These are phyloP conservation scores for Magallana nippona DNA, from an alignment of 2,888 invertebrate genomes.

Conservation along the genomic window DNA sequence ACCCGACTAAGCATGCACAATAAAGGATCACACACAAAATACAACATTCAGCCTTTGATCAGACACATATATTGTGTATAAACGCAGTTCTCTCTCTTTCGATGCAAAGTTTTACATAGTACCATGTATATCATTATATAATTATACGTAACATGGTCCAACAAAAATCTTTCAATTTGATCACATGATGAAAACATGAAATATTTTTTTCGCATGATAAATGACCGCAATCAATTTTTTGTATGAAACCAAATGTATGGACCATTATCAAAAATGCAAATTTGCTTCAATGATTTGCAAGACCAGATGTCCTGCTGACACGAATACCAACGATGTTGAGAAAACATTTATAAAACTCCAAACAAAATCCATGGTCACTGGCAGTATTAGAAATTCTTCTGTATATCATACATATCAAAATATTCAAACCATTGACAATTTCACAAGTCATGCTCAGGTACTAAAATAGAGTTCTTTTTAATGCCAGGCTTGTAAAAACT, in stretches of 20 bases:
- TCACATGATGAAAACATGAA: slow-evolving; percentile 32
- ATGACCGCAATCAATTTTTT: neutral
- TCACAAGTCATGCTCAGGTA: neutral
- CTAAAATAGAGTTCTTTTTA: slow-evolving; percentile 20
- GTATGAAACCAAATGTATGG: slow-evolving; percentile 6
- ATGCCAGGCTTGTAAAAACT: neutral
- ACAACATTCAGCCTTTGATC: too few relatives aligned
- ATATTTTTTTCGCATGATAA: neutral
- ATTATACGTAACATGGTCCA: neutral
- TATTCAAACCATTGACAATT: neutral
- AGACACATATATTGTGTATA: too few relatives aligned
- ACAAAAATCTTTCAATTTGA: neutral
- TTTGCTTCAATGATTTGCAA: slow-evolving; percentile 4
- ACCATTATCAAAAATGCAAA: neutral
- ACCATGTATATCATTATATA: too few relatives aligned
- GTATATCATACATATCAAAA: slow-evolving; percentile 23
- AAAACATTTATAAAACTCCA: neutral
- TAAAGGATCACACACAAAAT: too few relatives aligned
- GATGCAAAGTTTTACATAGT: neutral
- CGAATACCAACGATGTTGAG: neutral
- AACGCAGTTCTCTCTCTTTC: neutral
- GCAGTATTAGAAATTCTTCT: neutral
- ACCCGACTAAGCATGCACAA: too few relatives aligned
- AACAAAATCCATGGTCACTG: neutral
- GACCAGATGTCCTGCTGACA: neutral